Percentiles rank a stretch among this genome's conserved stretches.
Evolutionary conservation across 2,113 vertebrate genomes (phyloP).

Genomic region (Cochlearius cochlearius): DNA sequence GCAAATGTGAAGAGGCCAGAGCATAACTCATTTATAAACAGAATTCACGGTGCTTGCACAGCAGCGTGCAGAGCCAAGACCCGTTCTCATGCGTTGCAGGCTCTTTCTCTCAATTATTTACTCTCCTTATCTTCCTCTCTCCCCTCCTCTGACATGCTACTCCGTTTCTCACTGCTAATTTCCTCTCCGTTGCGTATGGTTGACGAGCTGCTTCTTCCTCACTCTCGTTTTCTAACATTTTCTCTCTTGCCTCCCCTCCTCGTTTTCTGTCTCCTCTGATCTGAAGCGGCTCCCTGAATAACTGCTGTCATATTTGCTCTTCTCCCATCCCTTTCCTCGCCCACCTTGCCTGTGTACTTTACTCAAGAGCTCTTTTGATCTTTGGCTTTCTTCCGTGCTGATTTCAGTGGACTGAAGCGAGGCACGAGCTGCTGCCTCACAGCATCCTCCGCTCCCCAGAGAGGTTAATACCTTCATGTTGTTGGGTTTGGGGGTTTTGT

Average conservation of each 20-base stretch:
- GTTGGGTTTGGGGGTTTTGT: not conserved
- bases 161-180: constrained; percentile 34
- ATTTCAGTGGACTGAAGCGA: not conserved
- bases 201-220: not conserved
- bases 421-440: not conserved
- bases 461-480: constrained; percentile 15
- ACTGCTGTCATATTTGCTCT: constrained; percentile 33
- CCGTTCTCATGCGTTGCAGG: not conserved
- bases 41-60: constrained; percentile 28
- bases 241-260: not conserved
- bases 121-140: constrained; percentile 24
- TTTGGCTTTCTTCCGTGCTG: not conserved
- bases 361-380: constrained; percentile 41
- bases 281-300: not conserved
- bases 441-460: not conserved
- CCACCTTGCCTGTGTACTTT: not conserved
- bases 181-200: not conserved
- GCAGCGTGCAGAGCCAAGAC: not conserved
- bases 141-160: constrained; percentile 18
- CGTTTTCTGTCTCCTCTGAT: not conserved
- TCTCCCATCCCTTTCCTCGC: not conserved
- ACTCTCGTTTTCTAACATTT: not conserved
- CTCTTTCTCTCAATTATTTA: constrained; percentile 60
- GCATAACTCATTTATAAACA: constrained; percentile 43
- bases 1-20: constrained; percentile 33